Conservation (phyloP, 2,797 vertebrate genomes). For the Notolabrus celidotus region DNA sequence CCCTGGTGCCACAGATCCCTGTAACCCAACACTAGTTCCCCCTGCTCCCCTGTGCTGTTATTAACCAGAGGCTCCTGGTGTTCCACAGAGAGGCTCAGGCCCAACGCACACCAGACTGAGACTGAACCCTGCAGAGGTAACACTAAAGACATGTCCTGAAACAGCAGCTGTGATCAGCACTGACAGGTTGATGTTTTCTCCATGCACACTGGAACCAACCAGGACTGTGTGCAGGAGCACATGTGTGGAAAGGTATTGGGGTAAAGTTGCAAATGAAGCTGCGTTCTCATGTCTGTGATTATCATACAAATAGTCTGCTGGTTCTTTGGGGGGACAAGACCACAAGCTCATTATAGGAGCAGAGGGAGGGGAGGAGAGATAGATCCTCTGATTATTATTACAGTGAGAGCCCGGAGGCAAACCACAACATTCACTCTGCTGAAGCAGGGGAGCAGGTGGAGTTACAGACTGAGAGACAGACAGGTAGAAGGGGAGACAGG, state of each 20-base stretch:
- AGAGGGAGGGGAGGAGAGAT: conserved; percentile 15
- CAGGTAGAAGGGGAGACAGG: conserved; percentile 26
- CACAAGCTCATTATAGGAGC: conserved; percentile 30
- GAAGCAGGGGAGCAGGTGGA: conserved; percentile 32
- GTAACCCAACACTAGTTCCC: conserved; percentile 41
- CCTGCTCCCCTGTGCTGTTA: conserved; percentile 23
- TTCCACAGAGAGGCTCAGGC: conserved; percentile 14
- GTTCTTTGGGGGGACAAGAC: conserved; percentile 33
- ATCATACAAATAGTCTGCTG: conserved; percentile 42
- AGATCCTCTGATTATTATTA: conserved; percentile 43
- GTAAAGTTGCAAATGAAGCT: conserved; percentile 11
- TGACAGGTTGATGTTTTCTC: conserved; percentile 30
- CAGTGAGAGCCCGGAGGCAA: conserved; percentile 47
- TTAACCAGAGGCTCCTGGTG: conserved; percentile 42
- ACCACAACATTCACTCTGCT: conserved; percentile 51
- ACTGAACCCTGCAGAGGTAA: conserved; percentile 15
- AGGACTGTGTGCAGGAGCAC: neutral
- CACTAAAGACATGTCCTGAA: conserved; percentile 18
- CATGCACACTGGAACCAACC: neutral
- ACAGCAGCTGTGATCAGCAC: conserved; percentile 37
- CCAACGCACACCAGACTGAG: conserved; percentile 3
- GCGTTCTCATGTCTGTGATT: conserved; percentile 25
- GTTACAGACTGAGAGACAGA: conserved; percentile 28
- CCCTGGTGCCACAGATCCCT: conserved; percentile 30
- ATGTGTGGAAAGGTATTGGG: neutral